Percentiles rank a stretch among this genome's conserved stretches.
These are phyloP conservation scores for Bruchidius siliquastri DNA, from an alignment of 2,888 invertebrate genomes.

Conservation along the genomic window DNA sequence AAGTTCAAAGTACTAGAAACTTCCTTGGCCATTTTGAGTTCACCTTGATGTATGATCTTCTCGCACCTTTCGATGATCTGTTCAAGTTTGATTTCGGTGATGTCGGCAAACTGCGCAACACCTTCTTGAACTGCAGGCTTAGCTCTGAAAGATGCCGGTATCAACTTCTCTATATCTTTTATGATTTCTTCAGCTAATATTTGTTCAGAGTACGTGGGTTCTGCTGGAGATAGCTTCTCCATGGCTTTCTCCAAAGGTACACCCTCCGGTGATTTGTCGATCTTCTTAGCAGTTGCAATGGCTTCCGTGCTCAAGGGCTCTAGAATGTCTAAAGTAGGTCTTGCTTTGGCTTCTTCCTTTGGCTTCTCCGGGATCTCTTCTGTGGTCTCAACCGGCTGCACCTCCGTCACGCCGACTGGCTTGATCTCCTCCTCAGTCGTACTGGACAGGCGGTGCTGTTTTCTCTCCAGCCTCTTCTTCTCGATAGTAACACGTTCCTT, in stretches of 20 bases:
- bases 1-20: slow-evolving; percentile 71
- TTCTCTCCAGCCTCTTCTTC: slow-evolving; percentile 43
- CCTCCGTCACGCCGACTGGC: slow-evolving; percentile 49
- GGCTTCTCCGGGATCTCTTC: slow-evolving; percentile 52
- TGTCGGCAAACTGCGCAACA: slow-evolving; percentile 42
- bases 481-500: slow-evolving; percentile 51
- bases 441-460: slow-evolving; percentile 33
- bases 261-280: slow-evolving; percentile 50
- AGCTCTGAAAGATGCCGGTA: slow-evolving; percentile 38
- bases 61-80: slow-evolving; percentile 54
- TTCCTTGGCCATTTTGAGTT: slow-evolving; percentile 64
- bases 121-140: slow-evolving; percentile 35
- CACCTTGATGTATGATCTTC: slow-evolving; percentile 53
- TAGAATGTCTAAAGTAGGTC: slow-evolving; percentile 53
- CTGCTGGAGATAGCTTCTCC: slow-evolving; percentile 52
- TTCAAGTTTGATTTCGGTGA: slow-evolving; percentile 52
- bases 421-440: slow-evolving; percentile 48
- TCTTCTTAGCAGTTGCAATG: slow-evolving; percentile 59
- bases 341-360: slow-evolving; percentile 47
- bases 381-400: slow-evolving; percentile 55
- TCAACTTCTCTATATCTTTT: slow-evolving; percentile 46
- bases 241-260: slow-evolving; percentile 48
- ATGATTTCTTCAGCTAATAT: slow-evolving; percentile 54
- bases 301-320: slow-evolving; percentile 59
- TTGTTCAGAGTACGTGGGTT: slow-evolving; percentile 57